phyloP scores from a whole-genome alignment of 1,140 invertebrate genomes.

The Bombus breviceps region DNA sequence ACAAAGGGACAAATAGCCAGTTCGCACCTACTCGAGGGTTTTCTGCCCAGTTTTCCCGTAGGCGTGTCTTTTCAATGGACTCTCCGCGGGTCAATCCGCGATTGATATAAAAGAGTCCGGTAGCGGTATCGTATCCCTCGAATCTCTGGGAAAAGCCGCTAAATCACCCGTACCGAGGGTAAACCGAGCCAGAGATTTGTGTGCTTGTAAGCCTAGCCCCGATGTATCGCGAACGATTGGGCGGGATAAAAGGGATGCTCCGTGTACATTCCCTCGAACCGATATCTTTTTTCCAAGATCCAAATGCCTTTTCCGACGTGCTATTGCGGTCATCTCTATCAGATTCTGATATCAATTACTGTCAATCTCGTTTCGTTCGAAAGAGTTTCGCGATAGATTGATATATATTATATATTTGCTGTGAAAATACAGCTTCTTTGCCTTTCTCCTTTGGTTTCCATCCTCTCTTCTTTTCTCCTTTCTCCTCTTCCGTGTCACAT shows the following conservation, averaged over 20 bases:
- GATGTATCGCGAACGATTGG: constrained; percentile 80
- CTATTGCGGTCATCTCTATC: constrained; percentile 34
- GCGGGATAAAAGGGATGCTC: constrained; percentile 77
- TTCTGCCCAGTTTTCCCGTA: constrained; percentile 40
- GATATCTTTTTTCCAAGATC: constrained; percentile 61
- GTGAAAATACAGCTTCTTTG: neutral
- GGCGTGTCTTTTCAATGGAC: constrained; percentile 56
- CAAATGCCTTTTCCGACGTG: constrained; percentile 18
- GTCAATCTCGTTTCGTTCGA: neutral
- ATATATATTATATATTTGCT: too few relatives aligned
- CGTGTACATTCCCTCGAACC: constrained; percentile 49
- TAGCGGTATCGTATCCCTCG: constrained; percentile 58
- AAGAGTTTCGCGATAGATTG: neutral
- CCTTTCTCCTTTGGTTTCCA: neutral
- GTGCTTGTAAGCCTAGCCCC: constrained; percentile 73
- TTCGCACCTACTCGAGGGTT: constrained; percentile 53
- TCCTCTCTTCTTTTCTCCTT: neutral
- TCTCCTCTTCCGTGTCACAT: neutral
- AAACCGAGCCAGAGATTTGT: constrained; percentile 76
- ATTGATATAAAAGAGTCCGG: constrained; percentile 78
- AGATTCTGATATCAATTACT: neutral
- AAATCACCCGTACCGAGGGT: constrained; percentile 77
- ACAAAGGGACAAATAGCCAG: constrained; percentile 51
- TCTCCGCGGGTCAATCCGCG: constrained; percentile 60
- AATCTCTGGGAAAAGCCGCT: constrained; percentile 73